Evolutionary conservation across 1,140 invertebrate species (phyloP).

Genomic region (Monomorium pharaonis): DNA sequence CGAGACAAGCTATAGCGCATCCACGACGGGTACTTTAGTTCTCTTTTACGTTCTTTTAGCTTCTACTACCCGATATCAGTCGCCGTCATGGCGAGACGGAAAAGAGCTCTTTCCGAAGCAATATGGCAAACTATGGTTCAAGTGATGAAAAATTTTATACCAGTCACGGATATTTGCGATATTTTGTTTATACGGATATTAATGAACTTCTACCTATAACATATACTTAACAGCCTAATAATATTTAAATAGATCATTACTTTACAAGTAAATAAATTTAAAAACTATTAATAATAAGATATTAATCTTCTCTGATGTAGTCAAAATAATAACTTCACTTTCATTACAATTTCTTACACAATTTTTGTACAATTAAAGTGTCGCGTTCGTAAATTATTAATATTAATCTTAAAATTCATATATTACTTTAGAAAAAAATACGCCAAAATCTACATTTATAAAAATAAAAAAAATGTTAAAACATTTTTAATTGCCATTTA

Average conservation of each 20-base stretch:
- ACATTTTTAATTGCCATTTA: not conserved
- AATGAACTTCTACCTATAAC: not conserved
- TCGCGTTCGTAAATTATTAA: no score
- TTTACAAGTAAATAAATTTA: not conserved
- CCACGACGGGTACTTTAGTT: not conserved
- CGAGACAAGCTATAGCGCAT: constrained; percentile 1
- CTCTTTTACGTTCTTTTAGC: constrained; percentile 34
- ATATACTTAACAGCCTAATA: not conserved
- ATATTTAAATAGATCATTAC: not conserved
- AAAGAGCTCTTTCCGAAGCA: not conserved
- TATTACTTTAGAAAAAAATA: not conserved
- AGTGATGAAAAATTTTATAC: constrained; percentile 16
- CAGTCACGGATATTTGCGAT: not conserved
- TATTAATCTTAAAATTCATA: no score
- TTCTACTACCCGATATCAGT: constrained; percentile 18
- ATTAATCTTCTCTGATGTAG: not conserved
- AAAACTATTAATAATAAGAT: not conserved
- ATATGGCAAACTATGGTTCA: constrained; percentile 5
- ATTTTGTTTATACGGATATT: not conserved
- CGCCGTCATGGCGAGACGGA: not conserved
- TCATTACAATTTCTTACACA: not conserved
- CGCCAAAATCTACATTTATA: not conserved
- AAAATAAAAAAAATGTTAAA: not conserved
- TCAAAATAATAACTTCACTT: not conserved
- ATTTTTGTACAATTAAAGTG: not conserved